Conservation (phyloP, 2,113 vertebrate genomes). For the Cyprinodon tularosa region DNA sequence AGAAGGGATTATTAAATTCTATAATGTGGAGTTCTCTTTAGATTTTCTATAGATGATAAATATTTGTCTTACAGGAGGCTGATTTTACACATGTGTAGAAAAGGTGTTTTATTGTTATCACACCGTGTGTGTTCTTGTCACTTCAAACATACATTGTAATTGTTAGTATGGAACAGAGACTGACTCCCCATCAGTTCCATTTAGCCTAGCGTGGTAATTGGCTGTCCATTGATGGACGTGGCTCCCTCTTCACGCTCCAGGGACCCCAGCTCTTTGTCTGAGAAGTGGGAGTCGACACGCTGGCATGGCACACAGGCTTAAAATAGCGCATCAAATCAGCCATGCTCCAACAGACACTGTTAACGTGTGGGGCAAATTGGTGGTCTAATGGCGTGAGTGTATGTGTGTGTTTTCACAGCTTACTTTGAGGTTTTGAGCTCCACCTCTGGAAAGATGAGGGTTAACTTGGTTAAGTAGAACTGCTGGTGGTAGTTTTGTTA, state of each 20-base stretch:
- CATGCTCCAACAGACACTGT: constrained; percentile 58
- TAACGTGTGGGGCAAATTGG: constrained; percentile 57
- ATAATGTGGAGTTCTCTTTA: not conserved
- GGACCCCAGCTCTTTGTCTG: constrained; percentile 68
- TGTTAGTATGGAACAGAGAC: constrained; percentile 42
- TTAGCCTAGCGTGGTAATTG: constrained; percentile 76
- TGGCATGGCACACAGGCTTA: constrained; percentile 69
- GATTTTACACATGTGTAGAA: constrained; percentile 5
- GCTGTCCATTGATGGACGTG: constrained; percentile 71
- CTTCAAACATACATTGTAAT: constrained; percentile 10
- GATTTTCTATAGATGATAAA: not conserved
- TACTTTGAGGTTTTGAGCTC: constrained; percentile 43
- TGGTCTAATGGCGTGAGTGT: constrained; percentile 52
- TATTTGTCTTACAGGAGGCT: not conserved
- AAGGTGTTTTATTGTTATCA: constrained; percentile 31
- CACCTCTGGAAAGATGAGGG: constrained; percentile 55
- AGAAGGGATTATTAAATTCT: not conserved
- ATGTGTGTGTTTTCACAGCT: constrained; percentile 16
- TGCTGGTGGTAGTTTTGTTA: constrained; percentile 63
- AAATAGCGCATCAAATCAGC: constrained; percentile 78
- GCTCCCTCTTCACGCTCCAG: constrained; percentile 72
- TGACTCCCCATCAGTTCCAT: constrained; percentile 69
- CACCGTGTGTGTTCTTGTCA: constrained; percentile 2
- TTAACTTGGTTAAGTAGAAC: constrained; percentile 69
- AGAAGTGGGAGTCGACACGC: constrained; percentile 69